Evolutionary conservation across 1,140 invertebrate genomes (phyloP).

Genomic region (Saccostrea cuccullata): DNA sequence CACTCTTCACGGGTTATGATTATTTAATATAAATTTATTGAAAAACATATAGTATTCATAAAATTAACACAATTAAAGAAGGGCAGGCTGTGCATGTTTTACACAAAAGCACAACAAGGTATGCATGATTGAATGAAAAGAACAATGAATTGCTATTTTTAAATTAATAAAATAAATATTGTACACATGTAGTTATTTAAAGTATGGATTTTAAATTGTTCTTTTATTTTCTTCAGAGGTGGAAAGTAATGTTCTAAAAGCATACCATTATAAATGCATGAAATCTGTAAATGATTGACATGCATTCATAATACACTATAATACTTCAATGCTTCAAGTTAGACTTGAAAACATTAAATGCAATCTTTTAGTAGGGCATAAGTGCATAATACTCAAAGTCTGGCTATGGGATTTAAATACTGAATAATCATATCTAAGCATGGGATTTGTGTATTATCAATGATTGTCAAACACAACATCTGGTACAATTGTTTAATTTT

Average conservation of each 20-base stretch:
- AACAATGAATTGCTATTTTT: background rate
- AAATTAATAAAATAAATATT: background rate
- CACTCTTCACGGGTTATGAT: too few relatives aligned
- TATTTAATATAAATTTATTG: too few relatives aligned
- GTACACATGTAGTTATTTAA: background rate
- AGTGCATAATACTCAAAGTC: background rate
- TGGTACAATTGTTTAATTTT: background rate
- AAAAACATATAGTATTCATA: too few relatives aligned
- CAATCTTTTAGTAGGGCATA: background rate
- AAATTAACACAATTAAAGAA: too few relatives aligned
- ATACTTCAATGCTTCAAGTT: background rate
- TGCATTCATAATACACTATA: background rate
- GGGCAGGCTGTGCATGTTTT: background rate
- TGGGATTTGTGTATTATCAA: slow-evolving; percentile 19
- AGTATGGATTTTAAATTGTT: background rate
- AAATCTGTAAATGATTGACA: background rate
- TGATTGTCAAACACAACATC: slow-evolving; percentile 24
- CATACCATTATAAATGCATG: too few relatives aligned
- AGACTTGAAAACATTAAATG: slow-evolving; percentile 1
- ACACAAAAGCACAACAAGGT: slow-evolving; percentile 9
- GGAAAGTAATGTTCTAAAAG: background rate
- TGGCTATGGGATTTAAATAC: slow-evolving; percentile 15
- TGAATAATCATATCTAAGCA: slow-evolving; percentile 31
- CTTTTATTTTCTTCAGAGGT: background rate
- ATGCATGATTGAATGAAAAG: slow-evolving; percentile 3